Percentiles rank a stretch among this genome's conserved stretches.
Evolutionary conservation across 2,888 invertebrate genomes (phyloP).

Genomic region (Drosophila rellima): DNA sequence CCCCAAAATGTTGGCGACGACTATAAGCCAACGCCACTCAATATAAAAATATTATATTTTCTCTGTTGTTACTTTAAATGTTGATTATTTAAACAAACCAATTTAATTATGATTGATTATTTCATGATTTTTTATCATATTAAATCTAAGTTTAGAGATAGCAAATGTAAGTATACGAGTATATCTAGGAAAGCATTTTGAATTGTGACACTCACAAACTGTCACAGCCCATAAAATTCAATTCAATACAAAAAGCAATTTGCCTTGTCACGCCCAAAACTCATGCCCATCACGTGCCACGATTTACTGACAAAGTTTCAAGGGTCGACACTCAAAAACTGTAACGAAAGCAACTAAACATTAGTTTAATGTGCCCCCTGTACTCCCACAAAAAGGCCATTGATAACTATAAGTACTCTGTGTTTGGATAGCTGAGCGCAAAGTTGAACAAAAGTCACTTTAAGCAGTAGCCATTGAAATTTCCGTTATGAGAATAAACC

Average conservation of each 20-base stretch:
- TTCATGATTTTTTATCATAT: constrained; percentile 8
- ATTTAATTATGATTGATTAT: too few species aligned
- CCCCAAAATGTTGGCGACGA: too few species aligned
- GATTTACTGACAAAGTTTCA: constrained; percentile 77
- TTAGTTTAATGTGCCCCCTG: constrained; percentile 70
- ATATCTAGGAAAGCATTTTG: constrained; percentile 20
- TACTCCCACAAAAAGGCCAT: constrained; percentile 29
- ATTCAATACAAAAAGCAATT: constrained; percentile 69
- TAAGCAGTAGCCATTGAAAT: constrained; percentile 77
- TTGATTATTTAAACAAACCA: too few species aligned
- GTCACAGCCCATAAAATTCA: constrained; percentile 77
- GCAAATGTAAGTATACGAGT: background rate
- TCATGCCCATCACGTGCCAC: constrained; percentile 73
- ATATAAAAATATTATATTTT: too few species aligned
- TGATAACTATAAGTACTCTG: constrained; percentile 72
- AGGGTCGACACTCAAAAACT: constrained; percentile 75
- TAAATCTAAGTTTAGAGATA: constrained; percentile 7
- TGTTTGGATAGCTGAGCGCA: constrained; percentile 66
- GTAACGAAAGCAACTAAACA: constrained; percentile 75
- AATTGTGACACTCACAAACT: constrained; percentile 53
- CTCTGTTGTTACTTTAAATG: too few species aligned
- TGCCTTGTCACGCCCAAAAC: constrained; percentile 68
- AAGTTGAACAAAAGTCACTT: constrained; percentile 81
- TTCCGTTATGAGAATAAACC: constrained; percentile 66
- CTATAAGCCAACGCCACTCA: too few species aligned